These are phyloP conservation scores for Moxostoma hubbsi DNA, from an alignment of 2,797 vertebrate species.

Conservation along the genomic window DNA sequence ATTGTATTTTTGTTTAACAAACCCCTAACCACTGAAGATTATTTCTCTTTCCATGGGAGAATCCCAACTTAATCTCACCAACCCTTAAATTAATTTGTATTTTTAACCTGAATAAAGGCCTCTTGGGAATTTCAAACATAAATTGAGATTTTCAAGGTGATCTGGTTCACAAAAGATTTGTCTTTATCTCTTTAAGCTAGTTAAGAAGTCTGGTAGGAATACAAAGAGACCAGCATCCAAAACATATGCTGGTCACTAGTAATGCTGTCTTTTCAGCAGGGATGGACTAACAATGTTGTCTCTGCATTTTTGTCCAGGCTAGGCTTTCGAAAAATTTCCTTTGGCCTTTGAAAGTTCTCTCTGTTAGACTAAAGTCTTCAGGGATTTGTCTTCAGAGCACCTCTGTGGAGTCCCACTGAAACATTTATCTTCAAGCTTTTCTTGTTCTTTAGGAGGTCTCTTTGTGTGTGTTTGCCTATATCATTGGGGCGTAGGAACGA, in stretches of 20 bases:
- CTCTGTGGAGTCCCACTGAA: conserved; percentile 15
- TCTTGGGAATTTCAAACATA: background rate
- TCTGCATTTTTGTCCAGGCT: background rate
- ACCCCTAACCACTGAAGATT: background rate
- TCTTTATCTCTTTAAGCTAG: background rate
- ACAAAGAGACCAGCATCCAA: no score
- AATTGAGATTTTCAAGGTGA: background rate
- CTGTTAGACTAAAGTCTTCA: background rate
- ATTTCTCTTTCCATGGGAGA: background rate
- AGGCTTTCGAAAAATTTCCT: background rate
- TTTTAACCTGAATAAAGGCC: background rate
- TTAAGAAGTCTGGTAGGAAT: no score
- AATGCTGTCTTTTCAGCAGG: no score
- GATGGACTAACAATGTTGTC: conserved; percentile 18
- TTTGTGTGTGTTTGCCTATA: conserved; percentile 4
- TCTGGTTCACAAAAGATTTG: background rate
- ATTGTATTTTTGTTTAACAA: no score
- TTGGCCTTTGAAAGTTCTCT: conserved; percentile 8
- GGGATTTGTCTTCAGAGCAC: background rate
- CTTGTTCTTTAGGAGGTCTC: conserved; percentile 30
- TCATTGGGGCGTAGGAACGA: background rate
- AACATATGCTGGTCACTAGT: background rate
- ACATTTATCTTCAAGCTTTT: conserved; percentile 29
- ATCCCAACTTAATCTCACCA: background rate
- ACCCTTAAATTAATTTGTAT: background rate